phyloP scores from a whole-genome alignment of 2,888 invertebrate genomes.

The Hylaea fasciaria region DNA sequence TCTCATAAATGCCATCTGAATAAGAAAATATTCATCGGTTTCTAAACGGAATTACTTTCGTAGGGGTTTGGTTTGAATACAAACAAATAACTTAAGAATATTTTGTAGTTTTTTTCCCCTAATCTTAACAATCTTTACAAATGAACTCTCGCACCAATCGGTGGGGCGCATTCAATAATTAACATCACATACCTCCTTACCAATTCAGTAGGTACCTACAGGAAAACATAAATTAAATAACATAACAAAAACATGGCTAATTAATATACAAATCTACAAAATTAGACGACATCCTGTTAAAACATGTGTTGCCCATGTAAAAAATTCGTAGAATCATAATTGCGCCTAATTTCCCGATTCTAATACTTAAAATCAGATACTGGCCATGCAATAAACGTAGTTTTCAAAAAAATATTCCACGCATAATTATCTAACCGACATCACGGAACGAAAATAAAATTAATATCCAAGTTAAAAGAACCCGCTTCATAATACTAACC shows the following conservation, averaged over 20 bases:
- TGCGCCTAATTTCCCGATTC: slow-evolving; percentile 31
- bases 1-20: too few relatives aligned
- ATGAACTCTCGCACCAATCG: slow-evolving; percentile 5
- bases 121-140: neutral
- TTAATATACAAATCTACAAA: slow-evolving; percentile 18
- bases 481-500: slow-evolving; percentile 45
- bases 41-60: too few relatives aligned
- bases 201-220: neutral
- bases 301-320: slow-evolving; percentile 13
- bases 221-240: slow-evolving; percentile 19
- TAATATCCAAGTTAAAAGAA: slow-evolving; percentile 42
- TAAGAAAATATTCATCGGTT: too few relatives aligned
- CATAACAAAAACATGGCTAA: slow-evolving; percentile 15
- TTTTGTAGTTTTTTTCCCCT: neutral
- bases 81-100: too few relatives aligned
- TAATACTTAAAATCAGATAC: slow-evolving; percentile 43
- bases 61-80: too few relatives aligned
- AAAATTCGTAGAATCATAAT: slow-evolving; percentile 24
- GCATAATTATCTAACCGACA: slow-evolving; percentile 40
- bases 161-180: slow-evolving; percentile 6
- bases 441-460: slow-evolving; percentile 40
- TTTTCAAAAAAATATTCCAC: slow-evolving; percentile 43
- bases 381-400: slow-evolving; percentile 34
- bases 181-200: slow-evolving; percentile 2
- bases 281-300: slow-evolving; percentile 23